Base-by-base conservation (phyloP, 1,140 invertebrate genomes). In the Aricia agestis region DNA sequence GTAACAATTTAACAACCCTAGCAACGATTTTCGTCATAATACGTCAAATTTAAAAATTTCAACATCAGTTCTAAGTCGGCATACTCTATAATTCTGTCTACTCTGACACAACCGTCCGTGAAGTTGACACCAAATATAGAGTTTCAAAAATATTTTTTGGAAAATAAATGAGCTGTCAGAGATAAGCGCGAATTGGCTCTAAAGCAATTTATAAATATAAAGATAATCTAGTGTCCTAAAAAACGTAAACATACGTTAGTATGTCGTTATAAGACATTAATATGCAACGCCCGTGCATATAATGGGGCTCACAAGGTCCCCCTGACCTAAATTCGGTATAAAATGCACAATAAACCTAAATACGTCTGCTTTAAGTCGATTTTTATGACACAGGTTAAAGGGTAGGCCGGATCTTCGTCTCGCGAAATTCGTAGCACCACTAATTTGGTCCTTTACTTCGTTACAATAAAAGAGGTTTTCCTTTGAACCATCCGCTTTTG, bases 381-480 rank as follows among this genome's bases (percentile, higher is more conserved):
- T 78, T 80, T 84, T 74, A 79, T 66, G 77, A 63, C 72, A 72
- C 71, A 78, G 82, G 84, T 82, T 80, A 85, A 84, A 86, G 85
- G 80, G 83, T 80, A 79, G 68, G 76, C 73, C 76, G 73, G 71
- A 77, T 76, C 78, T 73, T 79, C 80, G 86, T 84, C 78, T 84
- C 80, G 72, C 69, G 25, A 58, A 66, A 69, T 65, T 19, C 19
- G 36, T 41, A 72, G 74, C 78, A 79, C 74, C 9, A 71, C 77
- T 67, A 87, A 76, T 83, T 78, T 80, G 75, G 76, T 76, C 79
- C 77, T 82, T 86, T 72, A 79, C 75, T 66, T 65, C 66, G 67
- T 74, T 66, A 74, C 52, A 18, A 68, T 78, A 82, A 78, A 79
- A 72, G 71, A 72, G 82, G 66, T 77, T 79, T 79, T 82, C 74